Evolutionary conservation across 2,113 vertebrate genomes (phyloP), one percentile per base, ranked within the genome.

Genomic region (Forbesichthys agassizii): DNA sequence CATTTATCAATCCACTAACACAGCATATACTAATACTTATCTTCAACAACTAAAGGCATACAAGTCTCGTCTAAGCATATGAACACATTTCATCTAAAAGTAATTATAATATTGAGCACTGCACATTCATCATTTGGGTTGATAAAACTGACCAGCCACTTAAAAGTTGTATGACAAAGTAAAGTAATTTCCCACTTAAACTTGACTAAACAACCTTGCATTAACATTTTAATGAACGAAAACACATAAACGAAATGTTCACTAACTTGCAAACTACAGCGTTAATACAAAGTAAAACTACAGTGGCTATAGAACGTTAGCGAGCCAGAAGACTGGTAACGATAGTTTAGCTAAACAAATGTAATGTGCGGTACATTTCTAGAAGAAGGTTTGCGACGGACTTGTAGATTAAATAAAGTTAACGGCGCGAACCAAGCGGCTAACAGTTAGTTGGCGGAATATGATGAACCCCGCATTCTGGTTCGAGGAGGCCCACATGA

Each of bases 1-100:
- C 4, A n/a, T 13, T 42, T 5, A 14, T 33, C 57, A 20, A 13
- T 33, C 84, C 84, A 68, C 79, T 70, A 56, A n/a, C 53, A 20
- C 60, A 55, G 6, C 52, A 48, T 2, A 0, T 9, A 33, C 20
- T 4, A 57, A 66, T 76, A 75, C 48, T 58, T 54, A 42, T 0
- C 56, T 12, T 1, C 13, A 48, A 65, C 66, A 64, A 54, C 33
- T 0, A 65, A 2, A 14, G 46, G 46, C 64, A 63, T 48, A 8
- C 36, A 42, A 42, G 36, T 42, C 0, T 42, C 7, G 4, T 6
- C 5, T 42, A 18, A 20, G 9, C 11, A 20, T 18, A 3, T 56
- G 16, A n/a, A 92, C 91, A 91, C 92, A 94, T 93, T 92, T 93
- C 94, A 92, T 91, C 84, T 89, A 94, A 94, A 5, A 56, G 10